phyloP scores from a whole-genome alignment of 35 echinoderm and acorn worm genomes.

The Eucidaris tribuloides region DNA sequence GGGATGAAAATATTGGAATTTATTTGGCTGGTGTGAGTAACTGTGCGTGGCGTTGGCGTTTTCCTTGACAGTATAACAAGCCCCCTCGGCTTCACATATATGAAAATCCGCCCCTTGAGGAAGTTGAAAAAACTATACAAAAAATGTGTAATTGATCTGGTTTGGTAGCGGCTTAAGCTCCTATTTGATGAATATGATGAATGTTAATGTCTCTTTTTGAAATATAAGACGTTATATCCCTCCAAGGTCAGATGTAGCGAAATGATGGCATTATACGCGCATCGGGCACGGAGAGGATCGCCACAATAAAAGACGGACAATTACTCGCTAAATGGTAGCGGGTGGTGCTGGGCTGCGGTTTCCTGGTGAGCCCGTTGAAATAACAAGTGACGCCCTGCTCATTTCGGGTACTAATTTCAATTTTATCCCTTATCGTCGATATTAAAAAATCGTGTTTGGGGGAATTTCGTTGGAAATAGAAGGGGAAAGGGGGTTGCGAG shows the following conservation, averaged over 20 bases:
- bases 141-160: neutral
- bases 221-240: neutral
- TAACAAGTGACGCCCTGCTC: constrained; percentile 7
- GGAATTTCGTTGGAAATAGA: too few species aligned
- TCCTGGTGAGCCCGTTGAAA: neutral
- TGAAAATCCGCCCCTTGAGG: neutral
- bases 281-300: neutral
- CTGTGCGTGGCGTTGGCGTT: neutral
- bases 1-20: constrained; percentile 14
- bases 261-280: constrained; percentile 9
- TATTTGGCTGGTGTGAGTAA: neutral
- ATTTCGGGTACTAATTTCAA: constrained; percentile 11
- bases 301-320: neutral
- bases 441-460: too few species aligned
- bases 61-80: neutral
- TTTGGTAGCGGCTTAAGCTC: constrained; percentile 17
- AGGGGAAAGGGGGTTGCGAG: too few species aligned
- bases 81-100: neutral
- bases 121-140: neutral
- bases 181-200: constrained; percentile 19
- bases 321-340: neutral
- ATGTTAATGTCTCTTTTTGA: constrained; percentile 20
- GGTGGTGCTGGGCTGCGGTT: neutral
- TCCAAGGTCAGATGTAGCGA: neutral
- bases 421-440: neutral